A percentile compares a stretch with the other conserved stretches of the same genome.
These are phyloP conservation scores for Agrochola macilenta DNA, from an alignment of 2,888 invertebrate species.

Conservation along the genomic window DNA sequence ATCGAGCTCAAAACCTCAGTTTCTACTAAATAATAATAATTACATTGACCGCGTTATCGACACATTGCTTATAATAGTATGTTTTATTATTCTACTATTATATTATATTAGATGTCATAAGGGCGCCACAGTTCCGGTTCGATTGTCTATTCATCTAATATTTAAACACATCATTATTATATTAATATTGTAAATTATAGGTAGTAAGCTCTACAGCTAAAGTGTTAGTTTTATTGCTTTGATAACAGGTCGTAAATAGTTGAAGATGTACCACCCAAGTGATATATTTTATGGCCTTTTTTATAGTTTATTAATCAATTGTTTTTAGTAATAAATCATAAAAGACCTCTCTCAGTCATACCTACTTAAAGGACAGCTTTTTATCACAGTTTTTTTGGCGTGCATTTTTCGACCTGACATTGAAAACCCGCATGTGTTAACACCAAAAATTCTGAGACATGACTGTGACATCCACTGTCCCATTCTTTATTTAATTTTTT, in stretches of 20 bases:
- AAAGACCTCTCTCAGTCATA: background rate
- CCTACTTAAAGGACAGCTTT: background rate
- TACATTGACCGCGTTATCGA: slow-evolving; percentile 16
- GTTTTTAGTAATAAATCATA: background rate
- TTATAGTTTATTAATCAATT: background rate
- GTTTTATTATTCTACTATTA: slow-evolving; percentile 9
- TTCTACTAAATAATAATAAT: background rate
- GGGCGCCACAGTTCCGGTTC: slow-evolving; percentile 51
- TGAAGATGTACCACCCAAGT: background rate
- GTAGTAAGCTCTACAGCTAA: background rate
- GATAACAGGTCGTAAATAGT: slow-evolving; percentile 11
- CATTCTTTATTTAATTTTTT: too few relatives aligned
- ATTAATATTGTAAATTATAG: background rate
- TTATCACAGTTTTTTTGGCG: too few relatives aligned
- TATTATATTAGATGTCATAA: slow-evolving; percentile 21
- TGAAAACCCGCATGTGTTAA: background rate
- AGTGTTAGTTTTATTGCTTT: slow-evolving; percentile 10
- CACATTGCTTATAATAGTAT: slow-evolving; percentile 26
- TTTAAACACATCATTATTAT: background rate
- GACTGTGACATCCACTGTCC: background rate
- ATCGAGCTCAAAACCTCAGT: background rate
- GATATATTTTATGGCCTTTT: slow-evolving; percentile 10
- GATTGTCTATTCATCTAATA: slow-evolving; percentile 37
- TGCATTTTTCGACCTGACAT: background rate
- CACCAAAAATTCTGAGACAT: background rate